Evolutionary conservation across 2,113 vertebrate species (phyloP).

Genomic region (Colossoma macropomum): DNA sequence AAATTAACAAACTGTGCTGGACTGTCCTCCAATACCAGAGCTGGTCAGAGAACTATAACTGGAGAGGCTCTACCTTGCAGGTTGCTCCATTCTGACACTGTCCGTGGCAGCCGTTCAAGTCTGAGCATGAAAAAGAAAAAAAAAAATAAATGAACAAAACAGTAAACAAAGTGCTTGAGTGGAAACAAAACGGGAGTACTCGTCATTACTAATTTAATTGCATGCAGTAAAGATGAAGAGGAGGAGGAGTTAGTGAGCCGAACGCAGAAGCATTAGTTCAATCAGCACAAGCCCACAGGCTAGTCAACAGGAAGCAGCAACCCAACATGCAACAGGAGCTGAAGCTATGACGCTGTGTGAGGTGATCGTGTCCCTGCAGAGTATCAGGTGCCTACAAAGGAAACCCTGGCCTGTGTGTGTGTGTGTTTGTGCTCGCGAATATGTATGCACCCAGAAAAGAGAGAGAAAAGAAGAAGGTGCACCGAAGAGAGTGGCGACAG

Average conservation of each 20-base stretch:
- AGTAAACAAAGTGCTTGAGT: slow-evolving; percentile 22
- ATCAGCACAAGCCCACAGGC: slow-evolving; percentile 20
- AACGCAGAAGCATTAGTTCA: slow-evolving; percentile 56
- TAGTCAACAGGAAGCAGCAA: slow-evolving; percentile 19
- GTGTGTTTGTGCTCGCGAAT: slow-evolving; percentile 11
- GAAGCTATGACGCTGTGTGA: slow-evolving; percentile 25
- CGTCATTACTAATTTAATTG: slow-evolving; percentile 4
- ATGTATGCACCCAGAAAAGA: slow-evolving; percentile 20
- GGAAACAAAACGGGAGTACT: slow-evolving; percentile 16
- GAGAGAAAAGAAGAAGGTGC: slow-evolving; percentile 4
- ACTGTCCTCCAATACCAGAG: background rate
- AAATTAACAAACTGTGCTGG: background rate
- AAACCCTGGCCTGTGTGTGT: slow-evolving; percentile 22
- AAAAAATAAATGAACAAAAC: slow-evolving; percentile 11
- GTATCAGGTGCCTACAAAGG: slow-evolving; percentile 41
- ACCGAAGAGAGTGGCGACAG: slow-evolving; percentile 35
- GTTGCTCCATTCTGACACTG: slow-evolving; percentile 92
- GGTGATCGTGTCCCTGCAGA: slow-evolving; percentile 33
- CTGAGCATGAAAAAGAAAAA: slow-evolving; percentile 66
- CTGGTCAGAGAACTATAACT: background rate
- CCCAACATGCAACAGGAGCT: slow-evolving; percentile 58
- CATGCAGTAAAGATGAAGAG: slow-evolving; percentile 37
- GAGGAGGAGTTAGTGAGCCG: slow-evolving; percentile 49
- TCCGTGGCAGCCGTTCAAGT: slow-evolving; percentile 83
- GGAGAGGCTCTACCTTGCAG: slow-evolving; percentile 83